Evolutionary conservation across 2,888 invertebrate genomes (phyloP).

Genomic region (Metellina segmentata): DNA sequence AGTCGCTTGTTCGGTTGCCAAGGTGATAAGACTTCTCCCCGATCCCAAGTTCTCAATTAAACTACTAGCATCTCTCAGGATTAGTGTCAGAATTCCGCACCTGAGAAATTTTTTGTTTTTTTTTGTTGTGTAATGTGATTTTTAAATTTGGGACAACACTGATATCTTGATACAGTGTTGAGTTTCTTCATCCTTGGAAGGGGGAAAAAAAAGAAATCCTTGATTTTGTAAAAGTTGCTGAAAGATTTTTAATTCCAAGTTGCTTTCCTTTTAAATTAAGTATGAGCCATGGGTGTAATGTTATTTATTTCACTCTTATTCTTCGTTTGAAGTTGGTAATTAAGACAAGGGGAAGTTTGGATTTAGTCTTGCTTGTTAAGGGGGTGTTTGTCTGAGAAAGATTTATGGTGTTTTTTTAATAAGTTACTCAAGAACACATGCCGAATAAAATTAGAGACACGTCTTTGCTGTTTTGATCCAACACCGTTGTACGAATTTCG

Average conservation of each 20-base stretch:
- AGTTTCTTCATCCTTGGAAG: not conserved
- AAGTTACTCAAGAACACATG: not conserved
- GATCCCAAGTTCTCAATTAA: constrained; percentile 42
- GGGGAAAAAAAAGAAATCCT: not conserved
- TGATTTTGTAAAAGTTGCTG: not conserved
- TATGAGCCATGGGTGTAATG: not conserved
- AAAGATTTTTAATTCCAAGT: not conserved
- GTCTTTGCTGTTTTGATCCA: no score
- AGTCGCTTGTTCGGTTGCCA: constrained; percentile 41
- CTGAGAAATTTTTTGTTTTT: not conserved
- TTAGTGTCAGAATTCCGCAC: constrained; percentile 7
- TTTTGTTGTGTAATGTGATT: not conserved
- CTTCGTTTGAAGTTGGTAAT: not conserved
- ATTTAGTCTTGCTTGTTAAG: not conserved
- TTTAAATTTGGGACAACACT: not conserved
- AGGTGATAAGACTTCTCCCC: constrained; percentile 38
- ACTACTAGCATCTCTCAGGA: constrained; percentile 38
- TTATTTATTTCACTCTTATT: not conserved
- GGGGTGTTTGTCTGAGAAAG: not conserved
- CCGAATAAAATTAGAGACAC: no score
- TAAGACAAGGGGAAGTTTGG: not conserved
- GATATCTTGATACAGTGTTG: not conserved
- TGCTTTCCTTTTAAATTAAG: not conserved
- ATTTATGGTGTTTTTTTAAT: not conserved
- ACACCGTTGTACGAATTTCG: no score